phyloP scores from a whole-genome alignment of 2,113 vertebrate species.

The Dromaius novaehollandiae region DNA sequence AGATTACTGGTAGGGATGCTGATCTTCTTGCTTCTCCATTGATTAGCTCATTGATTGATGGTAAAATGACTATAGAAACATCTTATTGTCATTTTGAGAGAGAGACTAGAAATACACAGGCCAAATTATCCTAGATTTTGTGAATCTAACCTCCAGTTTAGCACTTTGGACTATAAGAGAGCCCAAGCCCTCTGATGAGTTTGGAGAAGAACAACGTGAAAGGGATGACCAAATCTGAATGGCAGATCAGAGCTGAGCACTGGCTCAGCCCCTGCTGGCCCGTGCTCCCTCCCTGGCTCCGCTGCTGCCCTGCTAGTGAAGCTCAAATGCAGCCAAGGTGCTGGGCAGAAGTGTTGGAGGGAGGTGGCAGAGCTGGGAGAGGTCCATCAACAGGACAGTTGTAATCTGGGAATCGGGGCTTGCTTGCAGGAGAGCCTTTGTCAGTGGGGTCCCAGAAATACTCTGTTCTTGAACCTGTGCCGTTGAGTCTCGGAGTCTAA shows the following conservation, averaged over 20 bases:
- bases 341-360: too few species aligned
- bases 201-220: not conserved
- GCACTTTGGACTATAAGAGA: not conserved
- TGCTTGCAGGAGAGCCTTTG: too few species aligned
- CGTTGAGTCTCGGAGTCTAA: too few species aligned
- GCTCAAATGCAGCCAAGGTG: too few species aligned
- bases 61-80: not conserved
- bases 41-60: not conserved
- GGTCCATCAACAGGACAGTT: too few species aligned
- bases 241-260: not conserved
- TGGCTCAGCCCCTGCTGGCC: too few species aligned
- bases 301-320: too few species aligned
- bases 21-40: not conserved
- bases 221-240: not conserved
- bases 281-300: too few species aligned
- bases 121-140: not conserved
- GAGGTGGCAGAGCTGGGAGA: too few species aligned
- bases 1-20: not conserved
- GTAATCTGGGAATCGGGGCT: too few species aligned
- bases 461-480: too few species aligned
- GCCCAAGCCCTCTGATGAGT: not conserved
- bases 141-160: not conserved
- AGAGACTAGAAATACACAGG: not conserved
- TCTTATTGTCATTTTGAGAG: not conserved
- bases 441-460: too few species aligned